Conservation (phyloP, 2,113 vertebrate species). For the Barbus barbus region DNA sequence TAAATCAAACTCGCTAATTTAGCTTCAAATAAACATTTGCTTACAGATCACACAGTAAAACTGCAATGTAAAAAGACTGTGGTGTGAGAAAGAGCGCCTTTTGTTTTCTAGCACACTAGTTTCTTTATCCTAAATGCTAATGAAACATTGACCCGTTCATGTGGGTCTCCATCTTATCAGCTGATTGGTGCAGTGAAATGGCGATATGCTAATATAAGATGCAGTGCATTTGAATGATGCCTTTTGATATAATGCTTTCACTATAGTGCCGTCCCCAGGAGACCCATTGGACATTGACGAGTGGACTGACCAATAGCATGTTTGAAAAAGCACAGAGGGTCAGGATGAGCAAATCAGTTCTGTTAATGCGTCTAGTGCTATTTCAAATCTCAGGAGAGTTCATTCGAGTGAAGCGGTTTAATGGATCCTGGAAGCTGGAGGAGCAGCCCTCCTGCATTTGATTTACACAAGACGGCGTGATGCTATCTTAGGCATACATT, state of each 20-base stretch:
- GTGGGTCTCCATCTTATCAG: conserved; percentile 32
- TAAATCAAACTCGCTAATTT: background rate
- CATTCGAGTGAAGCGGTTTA: conserved; percentile 18
- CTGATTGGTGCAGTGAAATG: conserved; percentile 35
- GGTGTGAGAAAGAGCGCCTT: conserved; percentile 9
- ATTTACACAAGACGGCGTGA: conserved; percentile 13
- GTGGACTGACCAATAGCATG: background rate
- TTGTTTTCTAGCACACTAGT: conserved; percentile 46
- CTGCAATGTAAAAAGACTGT: background rate
- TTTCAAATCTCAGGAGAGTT: conserved; percentile 33
- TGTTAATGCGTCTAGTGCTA: conserved; percentile 37
- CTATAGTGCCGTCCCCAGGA: conserved; percentile 4
- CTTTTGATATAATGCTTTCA: conserved; percentile 46
- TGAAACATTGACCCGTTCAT: conserved; percentile 29
- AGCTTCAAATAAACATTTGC: conserved; percentile 10
- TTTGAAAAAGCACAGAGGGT: conserved; percentile 23
- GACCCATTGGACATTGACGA: conserved; percentile 13
- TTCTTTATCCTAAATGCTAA: conserved; percentile 45
- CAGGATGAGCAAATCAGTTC: conserved; percentile 30
- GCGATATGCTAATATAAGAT: conserved; percentile 20
- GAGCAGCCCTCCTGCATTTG: conserved; percentile 6
- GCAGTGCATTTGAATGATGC: conserved; percentile 43
- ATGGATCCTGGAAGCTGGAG: conserved; percentile 28
- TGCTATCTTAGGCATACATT: conserved; percentile 18
- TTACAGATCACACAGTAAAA: conserved; percentile 5